Conservation (phyloP, 1,140 invertebrate genomes). For the Aethina tumida region DNA sequence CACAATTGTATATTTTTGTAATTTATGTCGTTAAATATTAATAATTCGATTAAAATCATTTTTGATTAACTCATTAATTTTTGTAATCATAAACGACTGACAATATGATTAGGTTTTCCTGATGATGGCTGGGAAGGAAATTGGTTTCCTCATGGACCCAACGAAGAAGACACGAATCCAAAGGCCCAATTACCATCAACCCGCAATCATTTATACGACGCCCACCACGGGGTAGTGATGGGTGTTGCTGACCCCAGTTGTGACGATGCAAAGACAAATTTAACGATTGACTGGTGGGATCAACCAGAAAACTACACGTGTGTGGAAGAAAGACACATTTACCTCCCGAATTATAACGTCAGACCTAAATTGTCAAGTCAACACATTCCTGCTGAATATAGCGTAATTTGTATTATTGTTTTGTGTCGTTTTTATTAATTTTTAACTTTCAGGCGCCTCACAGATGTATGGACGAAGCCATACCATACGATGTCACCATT, state of each 20-base stretch:
- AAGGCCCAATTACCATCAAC: no score
- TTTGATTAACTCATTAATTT: no score
- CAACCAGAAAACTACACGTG: constrained; percentile 56
- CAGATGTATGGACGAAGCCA: constrained; percentile 58
- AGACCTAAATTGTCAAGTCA: constrained; percentile 46
- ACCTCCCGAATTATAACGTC: constrained; percentile 38
- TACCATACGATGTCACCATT: constrained; percentile 52
- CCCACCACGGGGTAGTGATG: constrained; percentile 46
- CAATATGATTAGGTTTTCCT: no score
- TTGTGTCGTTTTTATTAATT: constrained; percentile 15
- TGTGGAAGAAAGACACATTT: constrained; percentile 40
- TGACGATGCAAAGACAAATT: constrained; percentile 61
- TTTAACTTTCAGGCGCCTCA: constrained; percentile 47
- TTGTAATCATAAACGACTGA: no score
- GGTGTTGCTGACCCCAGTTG: constrained; percentile 44
- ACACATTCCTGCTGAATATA: constrained; percentile 48
- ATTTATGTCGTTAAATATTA: constrained; percentile 2
- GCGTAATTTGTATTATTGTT: constrained; percentile 37
- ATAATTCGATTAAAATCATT: no score
- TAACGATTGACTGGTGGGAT: constrained; percentile 63
- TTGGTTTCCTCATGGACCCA: constrained; percentile 39
- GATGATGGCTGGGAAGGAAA: constrained; percentile 35
- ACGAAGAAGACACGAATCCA: constrained; percentile 20
- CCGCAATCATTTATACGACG: constrained; percentile 30
- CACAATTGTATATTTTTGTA: constrained; percentile 3